Conservation (phyloP, 92 coral and sea anemone genomes). For the Chrysogorgia sp. region DNA sequence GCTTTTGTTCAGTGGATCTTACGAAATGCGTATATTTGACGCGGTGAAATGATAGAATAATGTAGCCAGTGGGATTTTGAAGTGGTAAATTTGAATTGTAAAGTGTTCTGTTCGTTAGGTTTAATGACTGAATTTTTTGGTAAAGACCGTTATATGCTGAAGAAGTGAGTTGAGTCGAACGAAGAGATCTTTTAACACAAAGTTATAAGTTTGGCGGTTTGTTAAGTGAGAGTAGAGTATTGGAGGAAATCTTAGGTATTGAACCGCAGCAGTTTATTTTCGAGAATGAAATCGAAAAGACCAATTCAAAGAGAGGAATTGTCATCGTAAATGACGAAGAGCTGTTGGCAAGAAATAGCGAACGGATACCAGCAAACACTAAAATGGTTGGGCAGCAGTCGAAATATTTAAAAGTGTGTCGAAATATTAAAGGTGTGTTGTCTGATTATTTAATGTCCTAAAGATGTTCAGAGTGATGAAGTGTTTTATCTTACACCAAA, state of each 20-base stretch:
- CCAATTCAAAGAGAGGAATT: constrained; percentile 19
- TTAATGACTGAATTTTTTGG: not conserved
- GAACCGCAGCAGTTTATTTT: constrained; percentile 2
- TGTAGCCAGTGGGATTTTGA: too few relatives aligned
- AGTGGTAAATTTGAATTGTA: too few relatives aligned
- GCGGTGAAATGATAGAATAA: too few relatives aligned
- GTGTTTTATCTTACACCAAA: constrained; percentile 8
- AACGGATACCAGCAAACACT: constrained; percentile 35
- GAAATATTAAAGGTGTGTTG: constrained; percentile 31
- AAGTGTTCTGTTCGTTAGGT: not conserved
- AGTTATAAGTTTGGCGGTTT: constrained; percentile 10
- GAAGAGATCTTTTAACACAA: constrained; percentile 10
- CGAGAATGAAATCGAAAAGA: constrained; percentile 13
- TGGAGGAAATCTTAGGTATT: constrained; percentile 12
- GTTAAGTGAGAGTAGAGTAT: not conserved
- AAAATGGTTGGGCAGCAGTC: constrained; percentile 19
- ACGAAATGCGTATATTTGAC: too few relatives aligned
- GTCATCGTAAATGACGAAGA: constrained; percentile 5
- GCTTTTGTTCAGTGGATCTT: too few relatives aligned
- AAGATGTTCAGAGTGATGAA: constrained; percentile 11
- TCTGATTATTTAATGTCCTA: constrained; percentile 23
- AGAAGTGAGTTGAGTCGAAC: constrained; percentile 20
- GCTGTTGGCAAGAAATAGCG: constrained; percentile 23
- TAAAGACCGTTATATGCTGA: not conserved
- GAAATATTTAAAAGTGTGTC: constrained; percentile 13